These are phyloP conservation scores for Candoia aspera DNA, from an alignment of 2,113 vertebrate genomes.

Conservation along the genomic window DNA sequence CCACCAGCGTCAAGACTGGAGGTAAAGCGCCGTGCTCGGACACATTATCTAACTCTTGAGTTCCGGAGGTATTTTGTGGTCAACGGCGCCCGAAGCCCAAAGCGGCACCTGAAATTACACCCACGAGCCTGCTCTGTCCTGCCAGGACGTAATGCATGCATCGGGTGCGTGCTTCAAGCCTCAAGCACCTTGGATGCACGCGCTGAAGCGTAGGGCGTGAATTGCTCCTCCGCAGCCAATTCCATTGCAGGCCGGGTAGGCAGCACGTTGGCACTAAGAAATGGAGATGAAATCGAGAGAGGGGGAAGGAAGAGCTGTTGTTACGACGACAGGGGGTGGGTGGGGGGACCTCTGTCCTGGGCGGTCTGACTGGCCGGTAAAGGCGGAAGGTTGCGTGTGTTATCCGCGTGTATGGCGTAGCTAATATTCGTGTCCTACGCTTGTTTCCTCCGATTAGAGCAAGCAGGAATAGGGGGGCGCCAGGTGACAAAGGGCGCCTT, in stretches of 20 bases:
- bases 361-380: background rate
- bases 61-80: background rate
- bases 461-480: too few relatives aligned
- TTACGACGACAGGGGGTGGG: background rate
- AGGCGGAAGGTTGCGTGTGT: background rate
- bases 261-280: background rate
- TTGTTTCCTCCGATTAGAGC: constrained; percentile 21
- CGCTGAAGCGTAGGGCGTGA: background rate
- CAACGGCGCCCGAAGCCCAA: background rate
- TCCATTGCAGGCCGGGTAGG: background rate
- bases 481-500: constrained; percentile 11
- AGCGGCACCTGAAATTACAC: background rate
- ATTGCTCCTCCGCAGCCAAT: background rate
- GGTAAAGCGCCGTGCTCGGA: background rate
- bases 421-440: background rate
- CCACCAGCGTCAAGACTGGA: background rate
- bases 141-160: background rate
- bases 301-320: too few relatives aligned
- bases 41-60: background rate
- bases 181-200: background rate
- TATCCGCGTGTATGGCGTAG: background rate
- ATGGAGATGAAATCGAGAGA: background rate
- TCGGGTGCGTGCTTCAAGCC: background rate
- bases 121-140: background rate
- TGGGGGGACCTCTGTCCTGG: background rate